These are phyloP conservation scores for Sarcophaga rosellei DNA, from an alignment of 2,888 invertebrate genomes.

Conservation along the genomic window DNA sequence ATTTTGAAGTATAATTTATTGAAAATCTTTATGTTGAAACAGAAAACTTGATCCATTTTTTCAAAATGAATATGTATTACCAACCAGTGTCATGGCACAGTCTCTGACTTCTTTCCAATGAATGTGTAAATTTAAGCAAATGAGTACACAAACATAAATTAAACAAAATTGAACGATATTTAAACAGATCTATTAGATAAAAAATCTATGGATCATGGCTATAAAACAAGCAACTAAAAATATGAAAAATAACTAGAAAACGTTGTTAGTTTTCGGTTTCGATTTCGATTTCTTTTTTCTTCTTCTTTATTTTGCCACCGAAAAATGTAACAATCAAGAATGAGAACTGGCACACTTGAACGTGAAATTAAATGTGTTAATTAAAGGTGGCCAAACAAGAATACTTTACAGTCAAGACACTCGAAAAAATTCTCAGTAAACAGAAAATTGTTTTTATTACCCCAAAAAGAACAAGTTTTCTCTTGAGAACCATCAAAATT, in stretches of 20 bases:
- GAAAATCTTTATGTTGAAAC: not conserved
- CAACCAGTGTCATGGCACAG: not conserved
- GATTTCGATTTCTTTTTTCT: too few relatives aligned
- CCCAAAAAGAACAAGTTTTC: not conserved
- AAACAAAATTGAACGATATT: not conserved
- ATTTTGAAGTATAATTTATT: not conserved
- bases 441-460: not conserved
- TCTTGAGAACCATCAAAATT: not conserved
- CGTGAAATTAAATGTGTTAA: conserved; percentile 36
- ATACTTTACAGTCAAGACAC: not conserved
- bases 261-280: too few relatives aligned
- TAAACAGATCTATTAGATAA: not conserved
- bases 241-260: too few relatives aligned
- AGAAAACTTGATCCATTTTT: conserved; percentile 3
- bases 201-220: not conserved
- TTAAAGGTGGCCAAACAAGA: conserved; percentile 14
- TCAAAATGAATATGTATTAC: too few relatives aligned
- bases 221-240: not conserved
- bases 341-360: conserved; percentile 34
- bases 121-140: too few relatives aligned
- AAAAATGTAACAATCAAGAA: conserved; percentile 17
- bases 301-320: not conserved
- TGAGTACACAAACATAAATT: not conserved
- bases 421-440: not conserved
- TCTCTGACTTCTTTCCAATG: too few relatives aligned